Conservation (phyloP, 2,113 vertebrate species). For the Zosterops japonicus region DNA sequence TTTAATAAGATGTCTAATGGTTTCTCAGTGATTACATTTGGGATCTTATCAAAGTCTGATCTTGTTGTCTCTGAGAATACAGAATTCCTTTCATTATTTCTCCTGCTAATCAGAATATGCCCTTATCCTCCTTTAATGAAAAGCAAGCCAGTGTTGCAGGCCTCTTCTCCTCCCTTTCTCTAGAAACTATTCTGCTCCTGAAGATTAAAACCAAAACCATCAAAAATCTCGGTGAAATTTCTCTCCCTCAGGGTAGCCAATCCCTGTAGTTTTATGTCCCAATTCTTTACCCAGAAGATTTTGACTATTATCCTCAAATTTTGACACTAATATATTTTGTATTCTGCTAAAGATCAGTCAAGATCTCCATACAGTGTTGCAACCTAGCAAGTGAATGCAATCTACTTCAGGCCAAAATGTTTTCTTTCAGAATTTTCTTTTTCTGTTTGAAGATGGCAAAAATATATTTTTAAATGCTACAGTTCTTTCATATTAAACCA, state of each 20-base stretch:
- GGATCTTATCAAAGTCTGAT: neutral
- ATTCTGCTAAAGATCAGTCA: neutral
- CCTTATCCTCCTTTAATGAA: neutral
- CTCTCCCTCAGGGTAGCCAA: neutral
- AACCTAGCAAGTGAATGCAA: neutral
- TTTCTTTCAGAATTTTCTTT: neutral
- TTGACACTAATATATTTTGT: neutral
- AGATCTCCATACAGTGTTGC: neutral
- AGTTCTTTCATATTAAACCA: neutral
- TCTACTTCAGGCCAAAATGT: neutral
- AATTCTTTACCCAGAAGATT: neutral
- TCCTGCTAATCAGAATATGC: neutral
- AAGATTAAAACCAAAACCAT: neutral
- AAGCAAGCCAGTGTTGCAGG: neutral
- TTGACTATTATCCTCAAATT: neutral
- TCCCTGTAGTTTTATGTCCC: neutral
- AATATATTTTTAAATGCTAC: neutral
- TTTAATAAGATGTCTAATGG: neutral
- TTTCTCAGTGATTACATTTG: neutral
- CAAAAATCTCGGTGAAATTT: neutral
- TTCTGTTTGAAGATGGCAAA: neutral
- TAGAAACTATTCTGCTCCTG: neutral
- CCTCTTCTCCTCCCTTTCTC: neutral
- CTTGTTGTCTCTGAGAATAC: neutral
- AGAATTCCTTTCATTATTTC: neutral